Evolutionary conservation across 1,140 invertebrate species (phyloP).

Genomic region (Vanessa tameamea): DNA sequence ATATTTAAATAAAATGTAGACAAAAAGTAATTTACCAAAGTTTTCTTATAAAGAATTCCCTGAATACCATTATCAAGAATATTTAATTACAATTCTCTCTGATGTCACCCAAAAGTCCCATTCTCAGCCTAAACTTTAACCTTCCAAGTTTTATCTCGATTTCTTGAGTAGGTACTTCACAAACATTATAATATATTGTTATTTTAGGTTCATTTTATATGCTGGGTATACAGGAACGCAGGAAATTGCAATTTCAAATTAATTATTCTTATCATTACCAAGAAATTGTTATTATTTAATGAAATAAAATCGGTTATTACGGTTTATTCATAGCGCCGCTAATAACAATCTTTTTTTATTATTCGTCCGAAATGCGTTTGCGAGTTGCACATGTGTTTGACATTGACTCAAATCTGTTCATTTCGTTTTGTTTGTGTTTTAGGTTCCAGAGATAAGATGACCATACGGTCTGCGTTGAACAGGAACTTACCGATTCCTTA

Average conservation of each 20-base stretch:
- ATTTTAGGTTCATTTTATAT: neutral
- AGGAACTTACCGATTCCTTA: no score
- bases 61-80: slow-evolving; percentile 9
- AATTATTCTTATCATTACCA: neutral
- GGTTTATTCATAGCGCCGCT: neutral
- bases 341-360: neutral
- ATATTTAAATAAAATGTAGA: neutral
- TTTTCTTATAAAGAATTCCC: slow-evolving; percentile 4
- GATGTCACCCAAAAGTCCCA: slow-evolving; percentile 21
- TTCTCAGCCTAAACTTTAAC: slow-evolving; percentile 10
- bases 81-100: slow-evolving; percentile 25
- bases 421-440: slow-evolving; percentile 33
- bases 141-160: slow-evolving; percentile 23
- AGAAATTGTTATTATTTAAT: neutral
- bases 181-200: slow-evolving; percentile 8
- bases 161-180: slow-evolving; percentile 3
- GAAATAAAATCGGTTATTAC: neutral
- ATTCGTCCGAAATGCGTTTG: neutral
- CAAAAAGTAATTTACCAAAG: neutral
- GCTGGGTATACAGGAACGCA: neutral
- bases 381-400: slow-evolving; percentile 27
- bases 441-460: neutral
- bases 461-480: no score
- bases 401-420: slow-evolving; percentile 35
- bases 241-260: neutral